phyloP scores from a whole-genome alignment of 1,140 invertebrate genomes.

The Ceratoteleas bidentatus region DNA sequence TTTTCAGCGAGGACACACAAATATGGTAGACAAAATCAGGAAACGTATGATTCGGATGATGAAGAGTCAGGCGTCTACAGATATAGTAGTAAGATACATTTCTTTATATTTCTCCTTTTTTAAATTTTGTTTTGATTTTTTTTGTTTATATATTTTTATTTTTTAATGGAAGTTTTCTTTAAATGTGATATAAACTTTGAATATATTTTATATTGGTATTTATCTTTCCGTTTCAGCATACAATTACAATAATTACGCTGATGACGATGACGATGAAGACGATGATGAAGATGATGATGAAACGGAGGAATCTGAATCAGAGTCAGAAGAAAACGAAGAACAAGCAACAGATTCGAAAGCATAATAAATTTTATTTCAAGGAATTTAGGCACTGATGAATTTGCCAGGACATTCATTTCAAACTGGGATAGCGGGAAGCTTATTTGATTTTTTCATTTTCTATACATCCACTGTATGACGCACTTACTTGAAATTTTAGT shows the following conservation, averaged over 20 bases:
- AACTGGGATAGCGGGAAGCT: no score
- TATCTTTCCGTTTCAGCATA: slow-evolving; percentile 80
- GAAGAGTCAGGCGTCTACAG: slow-evolving; percentile 78
- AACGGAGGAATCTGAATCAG: slow-evolving; percentile 72
- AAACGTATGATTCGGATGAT: slow-evolving; percentile 76
- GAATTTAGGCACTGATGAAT: neutral
- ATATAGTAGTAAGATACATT: slow-evolving; percentile 70
- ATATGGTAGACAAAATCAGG: slow-evolving; percentile 89
- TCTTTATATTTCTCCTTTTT: no score
- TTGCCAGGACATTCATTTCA: no score
- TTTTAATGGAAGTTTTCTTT: no score
- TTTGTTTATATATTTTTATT: no score
- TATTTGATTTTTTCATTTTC: no score
- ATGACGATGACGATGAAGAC: slow-evolving; percentile 81
- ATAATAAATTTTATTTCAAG: slow-evolving; percentile 17
- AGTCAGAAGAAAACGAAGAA: slow-evolving; percentile 67
- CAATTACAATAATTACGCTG: slow-evolving; percentile 82
- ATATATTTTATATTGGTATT: no score
- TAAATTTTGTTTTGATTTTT: no score
- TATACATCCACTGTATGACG: no score
- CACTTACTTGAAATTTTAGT: no score
- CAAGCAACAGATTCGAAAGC: slow-evolving; percentile 38
- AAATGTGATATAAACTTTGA: no score
- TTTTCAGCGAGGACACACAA: slow-evolving; percentile 88
- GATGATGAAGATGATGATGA: slow-evolving; percentile 79